phyloP scores from a whole-genome alignment of 2,888 invertebrate genomes.

The Pocota personata region DNA sequence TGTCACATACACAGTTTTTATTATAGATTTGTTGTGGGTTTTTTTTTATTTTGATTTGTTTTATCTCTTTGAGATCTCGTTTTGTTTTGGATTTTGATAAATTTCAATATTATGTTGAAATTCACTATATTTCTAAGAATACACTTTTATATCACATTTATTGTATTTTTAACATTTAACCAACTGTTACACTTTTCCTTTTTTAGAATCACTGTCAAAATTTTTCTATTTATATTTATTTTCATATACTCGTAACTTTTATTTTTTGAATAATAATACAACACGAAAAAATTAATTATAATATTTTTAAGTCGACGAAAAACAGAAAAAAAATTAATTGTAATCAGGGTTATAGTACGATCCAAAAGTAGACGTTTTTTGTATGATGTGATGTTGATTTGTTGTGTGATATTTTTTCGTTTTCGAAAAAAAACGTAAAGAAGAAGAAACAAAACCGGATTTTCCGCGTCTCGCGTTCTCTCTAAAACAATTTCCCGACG shows the following conservation, averaged over 20 bases:
- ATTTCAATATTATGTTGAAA: conserved; percentile 33
- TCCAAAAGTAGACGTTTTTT: conserved; percentile 29
- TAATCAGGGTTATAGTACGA: conserved; percentile 29
- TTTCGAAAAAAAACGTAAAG: conserved; percentile 35
- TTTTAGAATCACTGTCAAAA: conserved; percentile 59
- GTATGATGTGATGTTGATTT: conserved; percentile 31
- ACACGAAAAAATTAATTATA: conserved; percentile 7
- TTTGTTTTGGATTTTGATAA: conserved; percentile 24
- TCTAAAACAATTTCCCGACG: conserved; percentile 74
- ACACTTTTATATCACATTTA: conserved; percentile 40
- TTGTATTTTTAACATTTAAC: conserved; percentile 29
- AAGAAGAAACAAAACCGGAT: conserved; percentile 71
- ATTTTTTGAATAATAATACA: background rate
- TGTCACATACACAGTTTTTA: conserved; percentile 54
- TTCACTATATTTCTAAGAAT: conserved; percentile 28
- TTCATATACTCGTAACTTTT: conserved; percentile 15
- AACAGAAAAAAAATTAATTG: background rate
- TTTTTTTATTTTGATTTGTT: conserved; percentile 15
- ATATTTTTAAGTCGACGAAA: background rate
- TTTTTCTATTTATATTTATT: conserved; percentile 16
- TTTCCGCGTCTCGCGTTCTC: conserved; percentile 78
- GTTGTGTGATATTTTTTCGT: conserved; percentile 34
- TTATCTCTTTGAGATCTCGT: conserved; percentile 40
- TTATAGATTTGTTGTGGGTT: conserved; percentile 8
- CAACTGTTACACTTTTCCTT: conserved; percentile 53